Conservation (phyloP, 1,140 invertebrate species). For the Meloidogyne floridensis region DNA sequence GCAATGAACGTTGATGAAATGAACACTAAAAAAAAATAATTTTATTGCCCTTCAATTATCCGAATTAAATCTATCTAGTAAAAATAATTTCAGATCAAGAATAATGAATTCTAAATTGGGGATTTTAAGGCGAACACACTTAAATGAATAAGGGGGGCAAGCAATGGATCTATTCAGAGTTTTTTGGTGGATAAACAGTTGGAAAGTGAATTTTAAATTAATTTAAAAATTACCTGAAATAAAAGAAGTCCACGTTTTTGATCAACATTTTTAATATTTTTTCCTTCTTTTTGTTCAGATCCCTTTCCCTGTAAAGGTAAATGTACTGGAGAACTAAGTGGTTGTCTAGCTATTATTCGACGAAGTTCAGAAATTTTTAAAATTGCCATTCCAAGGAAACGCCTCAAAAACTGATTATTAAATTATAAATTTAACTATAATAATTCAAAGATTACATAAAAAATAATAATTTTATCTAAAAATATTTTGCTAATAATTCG, state of each 20-base stretch:
- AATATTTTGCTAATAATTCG: no score
- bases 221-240: conserved; percentile 8
- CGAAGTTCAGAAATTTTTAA: conserved; percentile 21
- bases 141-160: no score
- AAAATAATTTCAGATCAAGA: no score
- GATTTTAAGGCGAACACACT: no score
- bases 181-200: no score
- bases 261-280: background rate
- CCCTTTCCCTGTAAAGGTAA: background rate
- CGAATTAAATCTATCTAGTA: no score
- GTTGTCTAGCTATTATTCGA: background rate
- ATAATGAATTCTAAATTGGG: no score
- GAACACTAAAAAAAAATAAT: background rate
- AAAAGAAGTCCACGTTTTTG: background rate
- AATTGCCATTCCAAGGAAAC: conserved; percentile 26
- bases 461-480: no score
- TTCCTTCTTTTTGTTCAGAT: background rate
- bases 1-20: background rate
- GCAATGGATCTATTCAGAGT: no score
- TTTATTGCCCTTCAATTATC: no score
- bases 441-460: no score
- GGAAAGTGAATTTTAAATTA: no score
- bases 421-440: background rate
- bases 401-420: conserved; percentile 9
- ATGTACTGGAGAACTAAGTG: background rate